Percentiles rank a stretch among this genome's conserved stretches.
These are phyloP conservation scores for Rhinichthys klamathensis DNA, from an alignment of 2,113 vertebrate species.

Conservation along the genomic window DNA sequence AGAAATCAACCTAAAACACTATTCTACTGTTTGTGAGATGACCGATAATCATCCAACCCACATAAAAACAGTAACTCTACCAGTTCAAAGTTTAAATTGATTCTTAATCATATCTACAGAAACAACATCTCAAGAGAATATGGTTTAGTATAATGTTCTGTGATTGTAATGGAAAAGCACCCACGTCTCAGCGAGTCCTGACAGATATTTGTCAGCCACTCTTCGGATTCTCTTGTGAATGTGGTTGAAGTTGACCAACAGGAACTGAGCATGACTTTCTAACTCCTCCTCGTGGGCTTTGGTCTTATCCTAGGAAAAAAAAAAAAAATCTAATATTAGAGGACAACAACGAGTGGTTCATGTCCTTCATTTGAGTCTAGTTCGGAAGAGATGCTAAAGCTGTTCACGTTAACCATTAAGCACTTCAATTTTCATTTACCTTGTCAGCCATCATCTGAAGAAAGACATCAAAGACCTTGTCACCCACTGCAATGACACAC, in stretches of 20 bases:
- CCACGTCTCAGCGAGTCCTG: slow-evolving; percentile 95
- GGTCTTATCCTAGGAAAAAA: slow-evolving; percentile 85
- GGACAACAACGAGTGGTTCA: not conserved
- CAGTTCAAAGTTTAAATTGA: too few relatives aligned
- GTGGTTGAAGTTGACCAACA: slow-evolving; percentile 98
- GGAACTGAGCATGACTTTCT: slow-evolving; percentile 94
- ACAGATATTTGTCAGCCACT: slow-evolving; percentile 96
- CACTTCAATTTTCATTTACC: slow-evolving; percentile 68
- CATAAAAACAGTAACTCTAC: not conserved
- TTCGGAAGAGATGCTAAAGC: not conserved
- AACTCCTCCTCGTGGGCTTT: slow-evolving; percentile 95
- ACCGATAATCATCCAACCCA: not conserved
- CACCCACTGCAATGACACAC: slow-evolving; percentile 94
- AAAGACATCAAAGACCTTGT: slow-evolving; percentile 98
- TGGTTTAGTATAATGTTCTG: not conserved
- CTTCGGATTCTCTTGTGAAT: slow-evolving; percentile 97
- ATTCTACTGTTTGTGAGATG: not conserved
- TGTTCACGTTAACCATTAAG: not conserved
- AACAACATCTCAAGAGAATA: not conserved
- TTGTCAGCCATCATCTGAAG: slow-evolving; percentile 98
- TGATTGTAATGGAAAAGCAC: slow-evolving; percentile 45
- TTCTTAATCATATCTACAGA: not conserved
- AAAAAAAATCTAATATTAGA: not conserved
- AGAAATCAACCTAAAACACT: not conserved
- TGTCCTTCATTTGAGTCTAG: not conserved